phyloP scores from a whole-genome alignment of 1,140 invertebrate genomes.

The Anagrus nilaparvatae region DNA sequence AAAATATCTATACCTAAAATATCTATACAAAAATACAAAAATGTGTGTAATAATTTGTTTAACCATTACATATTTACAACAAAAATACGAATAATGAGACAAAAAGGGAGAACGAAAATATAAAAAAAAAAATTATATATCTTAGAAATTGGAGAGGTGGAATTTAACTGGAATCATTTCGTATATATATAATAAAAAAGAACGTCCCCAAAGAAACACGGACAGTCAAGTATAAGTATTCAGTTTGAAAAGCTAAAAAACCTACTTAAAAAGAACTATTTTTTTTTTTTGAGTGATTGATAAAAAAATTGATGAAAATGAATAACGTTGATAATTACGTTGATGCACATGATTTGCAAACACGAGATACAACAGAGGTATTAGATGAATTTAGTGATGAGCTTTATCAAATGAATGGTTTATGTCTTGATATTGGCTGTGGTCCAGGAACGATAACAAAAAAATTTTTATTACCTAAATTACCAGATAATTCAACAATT shows the following conservation, averaged over 20 bases:
- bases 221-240: slow-evolving; percentile 5
- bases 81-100: too few species aligned
- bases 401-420: slow-evolving; percentile 36
- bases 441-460: slow-evolving; percentile 65
- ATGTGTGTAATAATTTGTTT: too few species aligned
- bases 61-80: too few species aligned
- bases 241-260: not conserved
- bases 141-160: too few species aligned
- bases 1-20: too few species aligned
- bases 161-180: too few species aligned
- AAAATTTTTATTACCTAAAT: slow-evolving; percentile 51
- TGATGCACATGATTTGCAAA: slow-evolving; percentile 54
- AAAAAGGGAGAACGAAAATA: too few species aligned
- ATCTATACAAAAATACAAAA: too few species aligned
- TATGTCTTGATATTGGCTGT: slow-evolving; percentile 65
- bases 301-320: slow-evolving; percentile 39
- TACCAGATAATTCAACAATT: slow-evolving; percentile 41
- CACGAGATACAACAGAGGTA: slow-evolving; percentile 53
- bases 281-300: not conserved
- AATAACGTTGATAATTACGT: slow-evolving; percentile 53
- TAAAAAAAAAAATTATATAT: too few species aligned
- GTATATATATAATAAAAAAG: slow-evolving; percentile 14
- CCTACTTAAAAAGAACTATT: too few species aligned
- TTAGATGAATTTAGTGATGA: slow-evolving; percentile 54
- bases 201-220: slow-evolving; percentile 5